Evolutionary conservation across 2,888 invertebrate genomes (phyloP).

Genomic region (Perdita meconis): DNA sequence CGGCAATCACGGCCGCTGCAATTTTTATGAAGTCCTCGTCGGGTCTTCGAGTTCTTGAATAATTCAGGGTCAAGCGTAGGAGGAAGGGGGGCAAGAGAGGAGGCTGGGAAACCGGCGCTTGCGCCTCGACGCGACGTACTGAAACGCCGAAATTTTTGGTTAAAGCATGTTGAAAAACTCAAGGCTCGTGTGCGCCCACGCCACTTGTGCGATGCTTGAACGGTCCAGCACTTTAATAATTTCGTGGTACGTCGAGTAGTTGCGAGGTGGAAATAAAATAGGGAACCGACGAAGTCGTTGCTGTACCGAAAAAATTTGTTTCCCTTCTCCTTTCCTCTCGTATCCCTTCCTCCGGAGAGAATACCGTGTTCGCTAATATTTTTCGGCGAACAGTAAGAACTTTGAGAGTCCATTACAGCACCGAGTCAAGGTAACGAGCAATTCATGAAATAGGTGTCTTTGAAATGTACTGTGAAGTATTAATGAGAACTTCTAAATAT

Average conservation of each 20-base stretch:
- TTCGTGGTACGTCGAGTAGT: constrained; percentile 63
- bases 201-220: constrained; percentile 60
- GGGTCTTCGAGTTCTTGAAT: constrained; percentile 80
- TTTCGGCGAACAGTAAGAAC: constrained; percentile 29
- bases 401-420: constrained; percentile 31
- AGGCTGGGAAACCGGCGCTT: constrained; percentile 60
- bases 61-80: constrained; percentile 80
- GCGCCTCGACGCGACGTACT: constrained; percentile 50
- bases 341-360: constrained; percentile 18
- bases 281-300: constrained; percentile 40
- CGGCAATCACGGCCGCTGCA: constrained; percentile 81
- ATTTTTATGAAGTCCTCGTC: constrained; percentile 82
- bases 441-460: constrained; percentile 49
- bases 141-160: constrained; percentile 61
- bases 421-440: constrained; percentile 28
- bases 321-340: constrained; percentile 7
- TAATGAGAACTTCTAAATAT: too few species aligned
- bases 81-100: background rate
- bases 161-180: constrained; percentile 47
- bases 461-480: too few species aligned
- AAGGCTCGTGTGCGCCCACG: constrained; percentile 32
- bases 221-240: constrained; percentile 64
- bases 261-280: constrained; percentile 63
- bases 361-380: constrained; percentile 54
- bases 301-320: constrained; percentile 50